These are phyloP conservation scores for Acanthacorydalis orientalis DNA, from an alignment of 2,888 invertebrate species.

Conservation along the genomic window DNA sequence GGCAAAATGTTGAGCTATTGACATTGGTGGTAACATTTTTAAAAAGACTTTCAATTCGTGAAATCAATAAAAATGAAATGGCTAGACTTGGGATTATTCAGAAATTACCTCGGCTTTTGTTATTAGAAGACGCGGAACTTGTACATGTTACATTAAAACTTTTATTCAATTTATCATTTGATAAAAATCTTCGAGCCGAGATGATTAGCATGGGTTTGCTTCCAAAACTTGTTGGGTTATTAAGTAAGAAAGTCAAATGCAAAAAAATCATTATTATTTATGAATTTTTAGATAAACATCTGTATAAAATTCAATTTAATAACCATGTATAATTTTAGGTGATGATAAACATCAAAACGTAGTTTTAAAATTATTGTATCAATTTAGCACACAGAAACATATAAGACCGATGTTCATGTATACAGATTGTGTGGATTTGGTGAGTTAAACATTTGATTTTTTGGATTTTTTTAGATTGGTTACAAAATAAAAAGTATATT, in stretches of 20 bases:
- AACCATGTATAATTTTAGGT: constrained; percentile 27
- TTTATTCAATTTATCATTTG: constrained; percentile 91
- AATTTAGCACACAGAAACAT: constrained; percentile 88
- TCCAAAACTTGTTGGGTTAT: constrained; percentile 74
- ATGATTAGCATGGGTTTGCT: constrained; percentile 82
- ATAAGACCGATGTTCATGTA: constrained; percentile 86
- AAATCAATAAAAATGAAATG: constrained; percentile 91
- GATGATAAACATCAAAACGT: constrained; percentile 64
- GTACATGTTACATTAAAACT: constrained; percentile 74
- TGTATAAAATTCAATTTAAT: neutral
- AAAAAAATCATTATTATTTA: neutral
- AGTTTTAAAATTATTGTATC: constrained; percentile 73
- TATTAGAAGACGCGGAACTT: constrained; percentile 41
- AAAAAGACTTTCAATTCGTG: constrained; percentile 85
- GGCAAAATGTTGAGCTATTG: constrained; percentile 78
- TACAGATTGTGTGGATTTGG: constrained; percentile 82
- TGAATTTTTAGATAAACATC: neutral
- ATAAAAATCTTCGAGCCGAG: constrained; percentile 65
- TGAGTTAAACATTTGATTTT: constrained; percentile 29
- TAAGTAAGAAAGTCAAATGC: constrained; percentile 40
- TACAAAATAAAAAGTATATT: too few species aligned
- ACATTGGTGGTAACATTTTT: constrained; percentile 85
- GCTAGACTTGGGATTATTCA: constrained; percentile 62
- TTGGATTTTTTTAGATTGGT: too few species aligned
- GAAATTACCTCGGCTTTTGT: constrained; percentile 65